These are phyloP conservation scores for Eutrigla gurnardus DNA, from an alignment of 2,797 vertebrate species.

Conservation along the genomic window DNA sequence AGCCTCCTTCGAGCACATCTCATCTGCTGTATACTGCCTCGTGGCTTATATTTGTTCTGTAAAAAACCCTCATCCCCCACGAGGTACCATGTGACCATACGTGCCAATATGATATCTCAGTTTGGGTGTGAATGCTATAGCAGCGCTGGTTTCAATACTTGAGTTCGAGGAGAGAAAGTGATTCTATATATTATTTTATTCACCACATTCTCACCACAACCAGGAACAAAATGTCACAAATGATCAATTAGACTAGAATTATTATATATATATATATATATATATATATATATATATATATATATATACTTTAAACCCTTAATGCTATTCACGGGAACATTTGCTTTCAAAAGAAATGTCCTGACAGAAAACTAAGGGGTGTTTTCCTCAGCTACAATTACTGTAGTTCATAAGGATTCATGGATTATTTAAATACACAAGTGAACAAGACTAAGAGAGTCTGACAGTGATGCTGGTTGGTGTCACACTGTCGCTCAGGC, in stretches of 20 bases:
- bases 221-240: neutral
- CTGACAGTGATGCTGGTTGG: too few relatives aligned
- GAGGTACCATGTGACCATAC: neutral
- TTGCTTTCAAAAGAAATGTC: too few relatives aligned
- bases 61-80: neutral
- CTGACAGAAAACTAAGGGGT: too few relatives aligned
- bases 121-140: too few relatives aligned
- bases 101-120: neutral
- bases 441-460: neutral
- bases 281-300: too few relatives aligned
- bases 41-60: neutral
- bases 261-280: too few relatives aligned
- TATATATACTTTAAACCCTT: too few relatives aligned
- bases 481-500: too few relatives aligned
- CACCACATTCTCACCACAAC: neutral
- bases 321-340: too few relatives aligned
- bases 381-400: neutral
- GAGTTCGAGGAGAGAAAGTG: neutral
- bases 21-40: neutral
- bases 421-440: neutral
- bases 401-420: neutral
- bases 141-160: neutral
- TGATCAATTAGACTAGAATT: neutral
- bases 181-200: neutral
- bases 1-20: slow-evolving; percentile 11